Evolutionary conservation across 2,113 vertebrate species (phyloP), one percentile per base, ranked within the genome.

Genomic region (Myotis davidii): DNA sequence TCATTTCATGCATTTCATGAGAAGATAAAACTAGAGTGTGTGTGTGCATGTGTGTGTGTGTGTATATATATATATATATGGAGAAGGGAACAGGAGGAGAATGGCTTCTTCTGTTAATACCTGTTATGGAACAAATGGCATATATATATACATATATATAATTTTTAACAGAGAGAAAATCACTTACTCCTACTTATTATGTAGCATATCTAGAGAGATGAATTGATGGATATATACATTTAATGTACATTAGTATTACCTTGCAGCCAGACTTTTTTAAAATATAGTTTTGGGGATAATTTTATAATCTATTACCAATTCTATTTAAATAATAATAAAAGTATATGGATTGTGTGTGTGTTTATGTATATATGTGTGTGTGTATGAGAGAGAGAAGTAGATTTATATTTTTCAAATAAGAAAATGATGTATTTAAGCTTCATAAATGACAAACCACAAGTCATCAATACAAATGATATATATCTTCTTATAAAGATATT

Each of bases 341-440:
- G 16, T 32, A n/a, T 67, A 9, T 78, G 76, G 12, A n/a, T 25
- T 78, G 23, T 52, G 50, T 78, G 18, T 52, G 2, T 50, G 73
- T 32, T 25, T 32, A 2, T 50, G 73, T 32, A 25, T 32, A 2
- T 48, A 45, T 76, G 16, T 76, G 45, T 42, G 42, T 8, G 42
- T 8, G 42, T 42, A 6, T 67, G n/a, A 8, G 54, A 21, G 54
- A 56, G 20, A 56, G 20, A 56, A 56, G 54, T 56, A 93, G 45
- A 59, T 83, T 95, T 96, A 42, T 95, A 52, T 94, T 85, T 61
- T 94, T 85, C 42, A 90, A 77, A 85, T 85, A 88, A 88, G 67
- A 94, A 97, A 95, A 98, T 65, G 18, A 77, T 88, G 12, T 89
- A 23, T 3, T 78, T 20, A 78, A 95, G 14, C 50, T 96, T 97